Evolutionary conservation across 2,888 invertebrate species (phyloP), one percentile per base, ranked within the genome.

Genomic region (Bombyx huttoni): DNA sequence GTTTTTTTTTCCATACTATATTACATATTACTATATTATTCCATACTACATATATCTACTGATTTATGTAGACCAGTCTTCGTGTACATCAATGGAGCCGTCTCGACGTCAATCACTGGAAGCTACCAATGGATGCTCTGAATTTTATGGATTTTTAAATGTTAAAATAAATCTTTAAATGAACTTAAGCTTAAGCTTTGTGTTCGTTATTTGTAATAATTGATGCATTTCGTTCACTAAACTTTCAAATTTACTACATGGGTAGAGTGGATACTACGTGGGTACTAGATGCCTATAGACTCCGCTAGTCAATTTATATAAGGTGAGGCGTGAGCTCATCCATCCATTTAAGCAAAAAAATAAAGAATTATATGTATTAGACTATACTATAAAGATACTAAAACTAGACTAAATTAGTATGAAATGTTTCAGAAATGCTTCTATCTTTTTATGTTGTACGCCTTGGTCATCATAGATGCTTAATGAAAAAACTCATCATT

Each of bases 41-140:
- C 53, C 60, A 61, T 63, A 65, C 66, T 68, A 67, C 62, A 58
- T 59, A 64, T 56, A 66, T 64, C 59, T 61, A 67, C 60, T 63
- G 65, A 60, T 63, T 64, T 62, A 24, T 5, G 58, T 56, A 53
- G 60, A 60, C 59, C 58, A 56, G 55, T 62, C 68, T 58, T 56
- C 49, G 62, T 62, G 67, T 55, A 62, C 64, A 56, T 60, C 63
- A 61, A 60, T 56, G 58, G 58, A 61, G 62, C 60, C 64, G 66
- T 70, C 70, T 67, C 63, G 56, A 65, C 65, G 63, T 73, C 70
- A 67, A 66, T 69, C 64, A 61, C 54, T 60, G 55, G 52, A 57
- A 59, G 60, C 59, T 62, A 54, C 50, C 47, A 35, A 52, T 53
- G 52, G 56, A 58, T 58, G 55, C 56, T 55, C 53, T 45, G 46